Evolutionary conservation across 2,797 vertebrate species (phyloP).

Genomic region (Neosilurus hyrtlii): DNA sequence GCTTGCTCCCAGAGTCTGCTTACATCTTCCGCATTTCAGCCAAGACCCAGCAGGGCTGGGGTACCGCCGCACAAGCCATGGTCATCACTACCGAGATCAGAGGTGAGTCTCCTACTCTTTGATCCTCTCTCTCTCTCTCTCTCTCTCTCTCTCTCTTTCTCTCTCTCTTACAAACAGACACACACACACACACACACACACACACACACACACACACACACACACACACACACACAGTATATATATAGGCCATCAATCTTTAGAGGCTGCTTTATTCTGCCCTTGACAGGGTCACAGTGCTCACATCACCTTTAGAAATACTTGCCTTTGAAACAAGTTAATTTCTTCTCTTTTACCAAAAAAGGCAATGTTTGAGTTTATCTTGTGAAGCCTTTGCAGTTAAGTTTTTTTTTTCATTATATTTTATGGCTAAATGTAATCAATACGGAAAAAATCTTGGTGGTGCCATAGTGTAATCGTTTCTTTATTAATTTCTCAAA

Average conservation of each 20-base stretch:
- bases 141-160: not conserved
- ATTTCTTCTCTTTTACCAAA: constrained; percentile 22
- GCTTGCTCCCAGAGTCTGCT: constrained; percentile 80
- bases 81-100: constrained; percentile 92
- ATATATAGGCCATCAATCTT: constrained; percentile 21
- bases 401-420: constrained; percentile 23
- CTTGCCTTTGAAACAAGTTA: constrained; percentile 25
- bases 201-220: constrained; percentile 24
- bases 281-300: constrained; percentile 42
- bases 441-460: constrained; percentile 35
- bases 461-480: constrained; percentile 51
- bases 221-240: constrained; percentile 26
- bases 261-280: constrained; percentile 14
- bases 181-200: constrained; percentile 26
- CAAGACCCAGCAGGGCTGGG: constrained; percentile 92
- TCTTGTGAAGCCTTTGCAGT: constrained; percentile 12
- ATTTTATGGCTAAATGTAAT: constrained; percentile 25
- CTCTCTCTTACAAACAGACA: not conserved
- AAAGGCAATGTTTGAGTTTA: not conserved
- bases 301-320: constrained; percentile 10
- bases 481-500: constrained; percentile 37
- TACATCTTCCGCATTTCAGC: constrained; percentile 87
- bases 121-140: not conserved
- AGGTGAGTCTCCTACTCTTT: constrained; percentile 71
- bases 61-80: constrained; percentile 82